phyloP scores from a whole-genome alignment of 2,888 invertebrate species.

The Hartigia nigra region DNA sequence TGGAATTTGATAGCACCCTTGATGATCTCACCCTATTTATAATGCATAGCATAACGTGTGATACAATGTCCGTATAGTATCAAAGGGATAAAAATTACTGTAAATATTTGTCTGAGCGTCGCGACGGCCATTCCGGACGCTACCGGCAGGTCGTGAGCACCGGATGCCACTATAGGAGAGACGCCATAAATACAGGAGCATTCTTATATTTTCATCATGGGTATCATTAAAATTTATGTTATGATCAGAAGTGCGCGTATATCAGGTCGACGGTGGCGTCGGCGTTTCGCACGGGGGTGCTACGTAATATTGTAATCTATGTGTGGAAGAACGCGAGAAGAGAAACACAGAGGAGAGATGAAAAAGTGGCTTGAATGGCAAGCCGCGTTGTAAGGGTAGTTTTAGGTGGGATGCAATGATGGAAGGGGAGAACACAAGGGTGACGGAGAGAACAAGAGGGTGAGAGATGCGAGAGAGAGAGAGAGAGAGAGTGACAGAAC shows the following conservation, averaged over 20 bases:
- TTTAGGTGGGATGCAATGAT: conserved; percentile 42
- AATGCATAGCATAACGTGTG: neutral
- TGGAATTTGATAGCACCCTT: neutral
- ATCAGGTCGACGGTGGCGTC: conserved; percentile 37
- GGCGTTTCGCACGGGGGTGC: conserved; percentile 36
- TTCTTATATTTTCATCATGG: conserved; percentile 66
- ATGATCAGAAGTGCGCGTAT: conserved; percentile 61
- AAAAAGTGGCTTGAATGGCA: conserved; percentile 62
- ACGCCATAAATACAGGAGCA: conserved; percentile 58
- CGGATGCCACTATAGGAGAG: neutral
- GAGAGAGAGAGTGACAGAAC: conserved; percentile 17
- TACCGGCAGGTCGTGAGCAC: neutral
- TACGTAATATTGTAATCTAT: conserved; percentile 65
- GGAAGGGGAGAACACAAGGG: conserved; percentile 26
- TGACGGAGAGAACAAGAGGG: conserved; percentile 19
- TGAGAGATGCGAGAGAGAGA: conserved; percentile 26
- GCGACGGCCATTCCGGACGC: neutral
- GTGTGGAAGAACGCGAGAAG: conserved; percentile 61
- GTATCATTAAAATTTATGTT: conserved; percentile 66
- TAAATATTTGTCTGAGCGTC: neutral
- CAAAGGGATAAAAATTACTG: neutral
- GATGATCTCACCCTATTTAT: neutral
- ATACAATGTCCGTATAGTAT: neutral
- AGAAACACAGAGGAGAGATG: conserved; percentile 53
- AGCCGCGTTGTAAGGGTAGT: conserved; percentile 53